These are phyloP conservation scores for Lasiurus borealis DNA, from an alignment of 2,113 vertebrate species.

Conservation along the genomic window DNA sequence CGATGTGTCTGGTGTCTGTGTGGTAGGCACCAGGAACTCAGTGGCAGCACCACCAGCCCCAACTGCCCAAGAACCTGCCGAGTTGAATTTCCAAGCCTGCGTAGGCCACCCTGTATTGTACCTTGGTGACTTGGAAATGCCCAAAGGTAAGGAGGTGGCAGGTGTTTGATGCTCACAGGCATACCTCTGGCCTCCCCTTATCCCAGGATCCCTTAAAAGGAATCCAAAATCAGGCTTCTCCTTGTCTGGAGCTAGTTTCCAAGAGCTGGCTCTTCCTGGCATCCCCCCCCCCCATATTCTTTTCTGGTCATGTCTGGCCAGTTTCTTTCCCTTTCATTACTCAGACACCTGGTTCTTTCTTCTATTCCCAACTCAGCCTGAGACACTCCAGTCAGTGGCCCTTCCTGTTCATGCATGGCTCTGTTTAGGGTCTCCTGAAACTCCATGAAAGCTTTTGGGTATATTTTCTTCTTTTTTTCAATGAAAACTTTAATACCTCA, in stretches of 20 bases:
- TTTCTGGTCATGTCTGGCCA: neutral
- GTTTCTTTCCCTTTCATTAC: neutral
- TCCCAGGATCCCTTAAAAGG: neutral
- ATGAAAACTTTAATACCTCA: neutral
- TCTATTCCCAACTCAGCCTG: neutral
- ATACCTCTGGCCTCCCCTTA: neutral
- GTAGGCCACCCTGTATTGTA: slow-evolving; percentile 93
- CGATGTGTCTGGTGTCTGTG: slow-evolving; percentile 84
- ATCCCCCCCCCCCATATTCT: slow-evolving; percentile 48
- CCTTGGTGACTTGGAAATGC: slow-evolving; percentile 94
- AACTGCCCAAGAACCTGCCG: slow-evolving; percentile 86
- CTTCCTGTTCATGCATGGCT: neutral
- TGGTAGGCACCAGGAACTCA: slow-evolving; percentile 84
- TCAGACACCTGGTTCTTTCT: neutral
- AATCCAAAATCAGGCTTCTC: neutral
- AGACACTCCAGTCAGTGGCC: neutral
- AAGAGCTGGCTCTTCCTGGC: neutral
- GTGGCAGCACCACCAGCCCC: slow-evolving; percentile 81
- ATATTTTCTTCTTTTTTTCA: neutral
- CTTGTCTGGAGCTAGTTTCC: neutral
- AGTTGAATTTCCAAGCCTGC: slow-evolving; percentile 87
- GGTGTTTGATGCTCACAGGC: neutral
- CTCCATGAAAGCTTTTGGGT: neutral
- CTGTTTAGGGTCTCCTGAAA: neutral
- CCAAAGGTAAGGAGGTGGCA: slow-evolving; percentile 89